These are phyloP conservation scores for Tetrax tetrax DNA, from an alignment of 2,113 vertebrate genomes.

Conservation along the genomic window DNA sequence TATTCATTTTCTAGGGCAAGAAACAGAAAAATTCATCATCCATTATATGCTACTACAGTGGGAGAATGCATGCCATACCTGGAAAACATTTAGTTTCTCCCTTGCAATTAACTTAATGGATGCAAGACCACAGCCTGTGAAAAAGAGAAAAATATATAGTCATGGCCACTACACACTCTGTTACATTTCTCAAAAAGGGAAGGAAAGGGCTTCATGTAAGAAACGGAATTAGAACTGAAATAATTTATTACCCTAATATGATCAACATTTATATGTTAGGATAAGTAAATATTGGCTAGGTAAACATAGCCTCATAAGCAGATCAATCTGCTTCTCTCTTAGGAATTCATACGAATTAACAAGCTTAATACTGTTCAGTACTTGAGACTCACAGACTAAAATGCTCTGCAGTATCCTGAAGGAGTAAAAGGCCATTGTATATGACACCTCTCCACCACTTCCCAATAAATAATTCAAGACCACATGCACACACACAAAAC, in stretches of 20 bases:
- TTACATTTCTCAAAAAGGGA: not conserved
- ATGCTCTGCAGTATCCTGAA: not conserved
- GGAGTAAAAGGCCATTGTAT: not conserved
- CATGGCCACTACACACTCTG: not conserved
- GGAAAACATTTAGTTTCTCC: not conserved
- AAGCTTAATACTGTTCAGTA: not conserved
- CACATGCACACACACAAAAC: rapidly evolving
- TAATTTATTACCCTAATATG: constrained; percentile 9
- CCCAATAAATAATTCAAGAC: not conserved
- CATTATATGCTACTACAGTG: not conserved
- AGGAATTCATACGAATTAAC: constrained; percentile 10
- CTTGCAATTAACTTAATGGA: not conserved
- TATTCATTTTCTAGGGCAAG: not conserved
- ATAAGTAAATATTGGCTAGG: constrained; percentile 33
- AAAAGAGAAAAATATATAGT: not conserved
- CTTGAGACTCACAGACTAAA: not conserved
- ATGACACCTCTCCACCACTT: not conserved
- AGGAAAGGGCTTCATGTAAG: not conserved
- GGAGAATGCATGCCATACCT: not conserved
- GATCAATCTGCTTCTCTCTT: constrained; percentile 9
- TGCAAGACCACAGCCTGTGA: not conserved
- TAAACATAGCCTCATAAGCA: constrained; percentile 17
- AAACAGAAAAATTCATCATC: not conserved
- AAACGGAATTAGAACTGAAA: not conserved
- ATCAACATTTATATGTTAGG: not conserved